Conservation (phyloP, 30 jellyfish, hydroid and myxozoan species). For the Aurelia aurita region DNA sequence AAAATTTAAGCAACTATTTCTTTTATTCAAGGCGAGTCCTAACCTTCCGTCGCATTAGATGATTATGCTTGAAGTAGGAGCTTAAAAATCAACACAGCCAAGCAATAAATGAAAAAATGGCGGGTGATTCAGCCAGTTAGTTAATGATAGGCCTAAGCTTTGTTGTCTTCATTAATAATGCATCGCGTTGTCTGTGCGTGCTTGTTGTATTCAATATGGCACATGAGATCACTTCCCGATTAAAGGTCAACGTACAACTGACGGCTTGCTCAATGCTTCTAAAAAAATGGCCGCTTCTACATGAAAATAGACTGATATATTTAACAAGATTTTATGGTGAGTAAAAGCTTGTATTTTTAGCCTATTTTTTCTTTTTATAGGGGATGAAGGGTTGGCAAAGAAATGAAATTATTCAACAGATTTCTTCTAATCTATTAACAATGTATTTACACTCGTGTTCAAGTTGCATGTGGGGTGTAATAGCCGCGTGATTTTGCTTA, state of each 20-base stretch:
- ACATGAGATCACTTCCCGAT: slow-evolving; percentile 48
- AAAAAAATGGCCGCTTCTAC: slow-evolving; percentile 35
- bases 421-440: not conserved
- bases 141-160: no score
- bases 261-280: not conserved
- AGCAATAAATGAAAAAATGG: no score
- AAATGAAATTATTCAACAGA: not conserved
- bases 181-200: slow-evolving; percentile 15
- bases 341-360: not conserved
- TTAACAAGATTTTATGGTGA: not conserved
- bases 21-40: no score
- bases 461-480: not conserved
- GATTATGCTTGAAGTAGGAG: no score
- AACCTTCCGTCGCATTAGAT: no score
- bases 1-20: no score
- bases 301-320: not conserved
- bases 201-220: slow-evolving; percentile 42
- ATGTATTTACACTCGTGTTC: not conserved
- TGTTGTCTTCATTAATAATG: slow-evolving; percentile 7
- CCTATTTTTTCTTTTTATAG: not conserved
- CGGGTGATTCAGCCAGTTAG: no score
- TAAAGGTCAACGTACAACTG: slow-evolving; percentile 43
- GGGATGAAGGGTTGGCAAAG: not conserved
- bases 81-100: no score
- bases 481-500: not conserved